These are phyloP conservation scores for Myotis brandtii DNA, from an alignment of 2,113 vertebrate species.

Conservation along the genomic window DNA sequence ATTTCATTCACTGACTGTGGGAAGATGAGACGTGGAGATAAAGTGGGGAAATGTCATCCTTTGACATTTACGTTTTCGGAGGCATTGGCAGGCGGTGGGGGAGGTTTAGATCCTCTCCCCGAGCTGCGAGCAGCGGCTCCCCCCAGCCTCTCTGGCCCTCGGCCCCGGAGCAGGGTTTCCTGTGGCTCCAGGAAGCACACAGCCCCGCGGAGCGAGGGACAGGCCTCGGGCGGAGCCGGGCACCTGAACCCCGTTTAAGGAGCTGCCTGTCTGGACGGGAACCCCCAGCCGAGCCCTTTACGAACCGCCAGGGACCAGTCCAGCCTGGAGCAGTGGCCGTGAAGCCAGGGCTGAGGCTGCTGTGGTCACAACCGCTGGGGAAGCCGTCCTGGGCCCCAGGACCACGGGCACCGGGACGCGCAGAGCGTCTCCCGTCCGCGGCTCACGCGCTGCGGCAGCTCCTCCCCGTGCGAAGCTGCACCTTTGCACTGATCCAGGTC, in stretches of 20 bases:
- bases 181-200: accelerated
- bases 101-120: neutral
- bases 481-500: neutral
- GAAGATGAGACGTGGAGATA: neutral
- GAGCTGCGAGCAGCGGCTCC: accelerated
- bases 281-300: neutral
- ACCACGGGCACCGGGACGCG: accelerated
- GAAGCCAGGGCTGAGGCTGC: neutral
- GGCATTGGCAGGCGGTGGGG: neutral
- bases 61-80: conserved; percentile 24
- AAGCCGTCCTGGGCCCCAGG: accelerated
- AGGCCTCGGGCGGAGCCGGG: neutral
- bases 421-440: accelerated
- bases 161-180: neutral
- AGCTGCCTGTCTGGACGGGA: neutral
- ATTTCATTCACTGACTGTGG: neutral
- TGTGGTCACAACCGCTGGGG: accelerated
- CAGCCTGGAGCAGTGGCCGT: neutral
- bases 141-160: neutral
- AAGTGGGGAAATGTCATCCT: conserved; percentile 62
- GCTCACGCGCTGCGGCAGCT: accelerated
- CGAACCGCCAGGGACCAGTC: accelerated
- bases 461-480: accelerated
- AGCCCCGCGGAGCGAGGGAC: neutral
- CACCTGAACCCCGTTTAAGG: neutral